A percentile compares a stretch with the other conserved stretches of the same genome.
Conservation (phyloP, 2,797 vertebrate genomes). For the Phaenicophaeus curvirostris region DNA sequence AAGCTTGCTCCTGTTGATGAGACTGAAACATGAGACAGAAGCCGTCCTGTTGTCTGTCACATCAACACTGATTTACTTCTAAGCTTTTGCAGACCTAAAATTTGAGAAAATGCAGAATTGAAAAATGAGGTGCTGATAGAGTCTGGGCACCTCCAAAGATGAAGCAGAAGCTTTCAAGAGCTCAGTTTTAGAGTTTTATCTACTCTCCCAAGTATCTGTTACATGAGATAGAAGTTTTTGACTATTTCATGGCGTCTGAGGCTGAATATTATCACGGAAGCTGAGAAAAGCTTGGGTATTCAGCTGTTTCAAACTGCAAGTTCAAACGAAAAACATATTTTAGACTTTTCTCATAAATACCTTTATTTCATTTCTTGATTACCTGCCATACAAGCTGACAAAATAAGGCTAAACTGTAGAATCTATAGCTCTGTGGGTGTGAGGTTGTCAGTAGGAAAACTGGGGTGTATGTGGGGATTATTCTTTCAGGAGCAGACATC, state of each 20-base stretch:
- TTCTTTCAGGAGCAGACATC: neutral
- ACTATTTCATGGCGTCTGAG: neutral
- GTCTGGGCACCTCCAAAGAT: slow-evolving; percentile 30
- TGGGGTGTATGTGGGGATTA: neutral
- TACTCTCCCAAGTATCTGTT: neutral
- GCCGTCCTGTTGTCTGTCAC: slow-evolving; percentile 16
- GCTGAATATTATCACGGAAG: neutral
- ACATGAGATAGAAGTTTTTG: slow-evolving; percentile 14
- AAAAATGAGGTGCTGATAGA: slow-evolving; percentile 52
- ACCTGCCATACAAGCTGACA: neutral
- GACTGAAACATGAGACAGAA: slow-evolving; percentile 24
- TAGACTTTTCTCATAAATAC: neutral
- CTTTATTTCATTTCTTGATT: neutral
- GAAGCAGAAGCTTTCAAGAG: slow-evolving; percentile 34
- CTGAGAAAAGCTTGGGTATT: neutral
- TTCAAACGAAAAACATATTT: neutral
- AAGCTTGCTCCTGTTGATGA: slow-evolving; percentile 6
- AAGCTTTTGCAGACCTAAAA: slow-evolving; percentile 36
- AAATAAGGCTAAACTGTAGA: neutral
- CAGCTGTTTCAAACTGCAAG: neutral
- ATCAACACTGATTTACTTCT: slow-evolving; percentile 50
- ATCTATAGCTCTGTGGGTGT: neutral
- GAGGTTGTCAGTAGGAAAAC: neutral
- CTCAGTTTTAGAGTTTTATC: slow-evolving; percentile 10
- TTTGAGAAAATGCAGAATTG: neutral